Evolutionary conservation across 2,888 invertebrate species (phyloP).

Genomic region (Plusia festucae): DNA sequence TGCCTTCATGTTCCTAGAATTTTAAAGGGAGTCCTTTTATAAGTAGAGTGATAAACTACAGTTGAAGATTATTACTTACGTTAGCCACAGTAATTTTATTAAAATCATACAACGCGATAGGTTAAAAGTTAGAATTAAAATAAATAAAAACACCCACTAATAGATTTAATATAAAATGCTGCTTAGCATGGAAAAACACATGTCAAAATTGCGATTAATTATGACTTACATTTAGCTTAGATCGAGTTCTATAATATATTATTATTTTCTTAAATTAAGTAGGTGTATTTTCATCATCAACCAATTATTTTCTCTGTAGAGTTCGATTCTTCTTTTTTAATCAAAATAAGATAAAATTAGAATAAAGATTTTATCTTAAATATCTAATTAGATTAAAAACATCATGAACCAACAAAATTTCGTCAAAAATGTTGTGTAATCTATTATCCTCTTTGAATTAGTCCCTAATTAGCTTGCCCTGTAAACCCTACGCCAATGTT

Average conservation of each 20-base stretch:
- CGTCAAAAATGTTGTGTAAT: neutral
- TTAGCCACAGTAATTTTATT: too few relatives aligned
- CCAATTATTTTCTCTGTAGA: too few relatives aligned
- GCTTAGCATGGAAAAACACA: too few relatives aligned
- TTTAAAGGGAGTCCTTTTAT: neutral
- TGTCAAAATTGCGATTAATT: too few relatives aligned
- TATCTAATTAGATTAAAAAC: neutral
- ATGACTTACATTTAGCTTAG: too few relatives aligned
- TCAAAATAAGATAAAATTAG: neutral
- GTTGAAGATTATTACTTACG: neutral
- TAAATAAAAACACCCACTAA: too few relatives aligned
- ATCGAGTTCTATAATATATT: too few relatives aligned
- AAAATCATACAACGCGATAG: too few relatives aligned
- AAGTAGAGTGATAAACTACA: neutral
- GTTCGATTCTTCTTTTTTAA: neutral
- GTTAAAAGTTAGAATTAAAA: too few relatives aligned
- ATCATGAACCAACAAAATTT: neutral
- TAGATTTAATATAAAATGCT: too few relatives aligned
- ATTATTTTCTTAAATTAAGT: too few relatives aligned
- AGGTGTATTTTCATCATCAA: too few relatives aligned
- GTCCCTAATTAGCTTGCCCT: neutral
- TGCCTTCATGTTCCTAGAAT: constrained; percentile 1
- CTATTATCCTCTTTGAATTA: neutral
- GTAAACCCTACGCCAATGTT: neutral
- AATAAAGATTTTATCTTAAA: neutral